These are phyloP conservation scores for Neoaliturus tenellus DNA, from an alignment of 2,888 invertebrate genomes.

Conservation along the genomic window DNA sequence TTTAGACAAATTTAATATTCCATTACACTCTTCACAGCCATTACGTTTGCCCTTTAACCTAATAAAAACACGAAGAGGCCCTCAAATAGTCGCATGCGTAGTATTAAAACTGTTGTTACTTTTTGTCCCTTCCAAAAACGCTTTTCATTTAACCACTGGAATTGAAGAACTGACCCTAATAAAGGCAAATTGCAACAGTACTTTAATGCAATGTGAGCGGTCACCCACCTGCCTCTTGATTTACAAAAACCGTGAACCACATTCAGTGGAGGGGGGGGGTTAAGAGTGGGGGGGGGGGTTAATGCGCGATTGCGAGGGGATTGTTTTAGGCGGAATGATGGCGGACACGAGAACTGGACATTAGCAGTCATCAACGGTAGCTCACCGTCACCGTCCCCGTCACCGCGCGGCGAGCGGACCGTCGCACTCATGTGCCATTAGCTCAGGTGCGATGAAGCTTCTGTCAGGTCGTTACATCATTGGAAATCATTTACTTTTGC, in stretches of 20 bases:
- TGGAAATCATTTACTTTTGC: no score
- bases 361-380: constrained; percentile 27
- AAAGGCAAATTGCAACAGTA: constrained; percentile 25
- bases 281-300: background rate
- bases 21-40: background rate
- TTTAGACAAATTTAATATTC: background rate
- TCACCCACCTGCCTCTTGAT: background rate
- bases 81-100: background rate
- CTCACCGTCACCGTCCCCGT: background rate
- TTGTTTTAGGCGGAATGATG: constrained; percentile 34
- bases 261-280: background rate
- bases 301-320: constrained; percentile 19
- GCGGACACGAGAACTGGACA: constrained; percentile 5
- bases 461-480: no score
- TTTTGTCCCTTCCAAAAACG: background rate
- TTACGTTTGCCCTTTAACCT: background rate
- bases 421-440: background rate
- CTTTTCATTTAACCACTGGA: constrained; percentile 1
- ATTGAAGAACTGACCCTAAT: constrained; percentile 22
- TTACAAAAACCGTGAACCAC: constrained; percentile 21
- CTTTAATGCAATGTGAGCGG: constrained; percentile 10
- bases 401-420: background rate
- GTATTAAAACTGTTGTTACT: constrained; percentile 11
- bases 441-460: background rate
- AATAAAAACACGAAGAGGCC: background rate